Conservation (phyloP, 2,113 vertebrate species). For the Antechinus stuartii region DNA sequence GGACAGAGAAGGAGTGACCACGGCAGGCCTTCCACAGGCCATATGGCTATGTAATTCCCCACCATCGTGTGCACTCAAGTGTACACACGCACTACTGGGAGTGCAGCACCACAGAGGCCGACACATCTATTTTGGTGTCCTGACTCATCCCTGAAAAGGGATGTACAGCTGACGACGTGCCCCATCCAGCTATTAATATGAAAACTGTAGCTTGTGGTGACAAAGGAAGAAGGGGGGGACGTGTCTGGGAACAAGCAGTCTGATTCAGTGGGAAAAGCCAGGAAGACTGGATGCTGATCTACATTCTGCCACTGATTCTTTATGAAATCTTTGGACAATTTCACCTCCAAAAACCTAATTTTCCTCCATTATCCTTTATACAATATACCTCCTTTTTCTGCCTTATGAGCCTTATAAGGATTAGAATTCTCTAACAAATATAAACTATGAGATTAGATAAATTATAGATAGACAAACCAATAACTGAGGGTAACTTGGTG, state of each 20-base stretch:
- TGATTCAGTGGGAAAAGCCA: not conserved
- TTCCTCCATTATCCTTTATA: not conserved
- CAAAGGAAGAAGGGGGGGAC: slow-evolving; percentile 68
- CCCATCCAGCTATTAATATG: slow-evolving; percentile 79
- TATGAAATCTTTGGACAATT: not conserved
- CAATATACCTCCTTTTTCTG: not conserved
- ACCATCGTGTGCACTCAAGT: slow-evolving; percentile 6
- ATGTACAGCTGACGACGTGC: slow-evolving; percentile 77
- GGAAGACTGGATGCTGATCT: not conserved
- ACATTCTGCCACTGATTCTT: not conserved
- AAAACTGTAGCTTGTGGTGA: slow-evolving; percentile 80
- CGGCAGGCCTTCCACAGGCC: not conserved
- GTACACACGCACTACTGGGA: not conserved
- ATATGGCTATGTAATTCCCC: not conserved
- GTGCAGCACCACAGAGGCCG: slow-evolving; percentile 32
- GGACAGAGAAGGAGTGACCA: not conserved
- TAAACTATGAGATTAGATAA: not conserved
- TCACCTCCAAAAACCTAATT: not conserved
- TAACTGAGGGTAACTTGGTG: not conserved
- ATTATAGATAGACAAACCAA: not conserved
- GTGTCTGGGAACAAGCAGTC: rapidly evolving
- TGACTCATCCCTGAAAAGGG: slow-evolving; percentile 78
- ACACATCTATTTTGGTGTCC: slow-evolving; percentile 69
- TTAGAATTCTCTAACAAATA: not conserved
- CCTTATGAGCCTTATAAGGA: not conserved